Conservation (phyloP, 2,888 invertebrate species). For the Aquatica leii region DNA sequence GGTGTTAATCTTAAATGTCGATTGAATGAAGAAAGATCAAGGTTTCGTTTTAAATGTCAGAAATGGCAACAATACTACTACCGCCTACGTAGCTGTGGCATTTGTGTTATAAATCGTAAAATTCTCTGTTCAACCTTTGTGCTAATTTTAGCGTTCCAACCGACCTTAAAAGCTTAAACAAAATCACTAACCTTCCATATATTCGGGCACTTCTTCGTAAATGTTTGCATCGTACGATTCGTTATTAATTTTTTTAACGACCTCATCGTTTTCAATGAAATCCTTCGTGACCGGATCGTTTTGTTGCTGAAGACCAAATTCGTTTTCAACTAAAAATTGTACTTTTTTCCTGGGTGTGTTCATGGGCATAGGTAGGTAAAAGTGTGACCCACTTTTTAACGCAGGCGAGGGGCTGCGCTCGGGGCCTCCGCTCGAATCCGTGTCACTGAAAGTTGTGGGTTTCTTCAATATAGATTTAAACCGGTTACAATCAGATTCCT, state of each 20-base stretch:
- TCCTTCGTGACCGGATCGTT: constrained; percentile 28
- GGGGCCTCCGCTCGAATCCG: constrained; percentile 51
- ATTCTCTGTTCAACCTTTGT: no score
- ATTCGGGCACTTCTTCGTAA: constrained; percentile 25
- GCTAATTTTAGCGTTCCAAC: no score
- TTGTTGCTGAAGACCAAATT: constrained; percentile 47
- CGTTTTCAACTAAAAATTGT: constrained; percentile 75
- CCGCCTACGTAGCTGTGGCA: background rate
- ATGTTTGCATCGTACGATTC: constrained; percentile 20
- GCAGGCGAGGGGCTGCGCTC: constrained; percentile 55
- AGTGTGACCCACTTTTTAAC: constrained; percentile 63
- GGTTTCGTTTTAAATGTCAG: constrained; percentile 9
- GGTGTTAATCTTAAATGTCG: background rate
- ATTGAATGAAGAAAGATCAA: constrained; percentile 3
- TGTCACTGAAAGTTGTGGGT: constrained; percentile 58
- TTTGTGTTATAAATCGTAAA: background rate
- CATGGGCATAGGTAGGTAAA: constrained; percentile 68
- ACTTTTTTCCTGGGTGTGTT: constrained; percentile 71
- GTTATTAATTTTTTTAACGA: constrained; percentile 24
- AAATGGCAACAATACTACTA: background rate
- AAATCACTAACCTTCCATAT: constrained; percentile 24
- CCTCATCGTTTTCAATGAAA: constrained; percentile 23
- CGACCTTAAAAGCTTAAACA: background rate
- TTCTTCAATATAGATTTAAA: constrained; percentile 68
- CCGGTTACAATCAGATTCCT: constrained; percentile 47